Percentiles rank a stretch among this genome's conserved stretches.
These are phyloP conservation scores for Gymnocephalus cernua DNA, from an alignment of 2,113 vertebrate species.

Conservation along the genomic window DNA sequence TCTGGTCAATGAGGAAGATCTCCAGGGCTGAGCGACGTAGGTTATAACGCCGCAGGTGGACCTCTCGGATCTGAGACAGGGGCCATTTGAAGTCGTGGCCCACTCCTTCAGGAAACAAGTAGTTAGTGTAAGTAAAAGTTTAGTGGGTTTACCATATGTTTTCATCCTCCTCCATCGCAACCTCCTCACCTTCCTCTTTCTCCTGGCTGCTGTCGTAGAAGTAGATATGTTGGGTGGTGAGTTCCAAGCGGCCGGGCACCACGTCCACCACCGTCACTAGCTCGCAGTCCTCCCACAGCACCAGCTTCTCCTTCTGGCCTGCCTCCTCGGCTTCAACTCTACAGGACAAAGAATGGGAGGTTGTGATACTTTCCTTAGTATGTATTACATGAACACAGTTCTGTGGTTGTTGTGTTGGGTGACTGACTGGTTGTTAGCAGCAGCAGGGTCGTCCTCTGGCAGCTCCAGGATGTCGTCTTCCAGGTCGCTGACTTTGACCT, in stretches of 20 bases:
- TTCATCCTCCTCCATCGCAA: background rate
- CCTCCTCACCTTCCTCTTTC: slow-evolving; percentile 92
- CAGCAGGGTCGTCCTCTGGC: slow-evolving; percentile 89
- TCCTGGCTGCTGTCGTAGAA: slow-evolving; percentile 94
- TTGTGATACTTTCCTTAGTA: background rate
- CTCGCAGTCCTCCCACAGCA: slow-evolving; percentile 95
- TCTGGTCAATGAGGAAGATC: slow-evolving; percentile 97
- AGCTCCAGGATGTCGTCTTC: slow-evolving; percentile 95
- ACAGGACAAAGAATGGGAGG: background rate
- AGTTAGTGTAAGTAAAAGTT: background rate
- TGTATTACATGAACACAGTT: fast-evolving
- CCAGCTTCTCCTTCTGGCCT: slow-evolving; percentile 94
- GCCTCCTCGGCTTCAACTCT: slow-evolving; percentile 92
- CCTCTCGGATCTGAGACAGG: slow-evolving; percentile 94
- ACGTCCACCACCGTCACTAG: slow-evolving; percentile 93
- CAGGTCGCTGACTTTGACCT: slow-evolving; percentile 95
- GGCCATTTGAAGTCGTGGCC: slow-evolving; percentile 99
- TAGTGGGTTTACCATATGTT: background rate
- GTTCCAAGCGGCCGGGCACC: slow-evolving; percentile 93
- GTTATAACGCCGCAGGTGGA: slow-evolving; percentile 95
- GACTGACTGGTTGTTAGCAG: slow-evolving; percentile 81
- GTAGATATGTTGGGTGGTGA: slow-evolving; percentile 96
- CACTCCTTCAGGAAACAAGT: slow-evolving; percentile 81
- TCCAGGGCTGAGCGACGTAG: slow-evolving; percentile 95
- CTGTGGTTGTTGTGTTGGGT: background rate